A percentile compares a stretch with the other conserved stretches of the same genome.
Evolutionary conservation across 2,888 invertebrate species (phyloP).

Genomic region (Euzetes globulus): DNA sequence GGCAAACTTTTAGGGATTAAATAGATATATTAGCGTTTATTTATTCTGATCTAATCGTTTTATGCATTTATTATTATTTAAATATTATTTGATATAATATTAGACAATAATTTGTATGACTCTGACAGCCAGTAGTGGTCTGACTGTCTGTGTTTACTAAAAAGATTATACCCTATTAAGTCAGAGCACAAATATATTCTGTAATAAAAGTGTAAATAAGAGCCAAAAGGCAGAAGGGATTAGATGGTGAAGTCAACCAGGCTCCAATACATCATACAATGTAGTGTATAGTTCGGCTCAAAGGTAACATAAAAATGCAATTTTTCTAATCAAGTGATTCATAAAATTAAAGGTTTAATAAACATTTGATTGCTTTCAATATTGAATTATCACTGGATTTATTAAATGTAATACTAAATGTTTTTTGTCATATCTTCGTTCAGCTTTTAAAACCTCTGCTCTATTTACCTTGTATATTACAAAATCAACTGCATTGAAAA

Average conservation of each 20-base stretch:
- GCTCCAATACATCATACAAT: neutral
- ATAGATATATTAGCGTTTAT: neutral
- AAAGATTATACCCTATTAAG: neutral
- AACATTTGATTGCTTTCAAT: too few species aligned
- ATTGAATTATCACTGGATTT: too few species aligned
- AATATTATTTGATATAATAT: neutral
- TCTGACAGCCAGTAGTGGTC: neutral
- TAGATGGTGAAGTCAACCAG: neutral
- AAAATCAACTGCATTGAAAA: too few species aligned
- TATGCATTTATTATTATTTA: neutral
- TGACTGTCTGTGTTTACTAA: neutral
- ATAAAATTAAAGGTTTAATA: too few species aligned
- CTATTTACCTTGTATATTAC: too few species aligned
- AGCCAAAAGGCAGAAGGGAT: conserved; percentile 9
- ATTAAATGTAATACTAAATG: too few species aligned
- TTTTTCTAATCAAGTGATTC: too few species aligned
- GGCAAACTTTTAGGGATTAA: neutral
- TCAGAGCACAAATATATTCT: neutral
- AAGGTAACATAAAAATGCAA: too few species aligned
- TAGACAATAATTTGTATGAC: neutral
- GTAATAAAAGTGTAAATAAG: conserved; percentile 1
- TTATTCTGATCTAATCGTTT: neutral
- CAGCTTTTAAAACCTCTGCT: too few species aligned
- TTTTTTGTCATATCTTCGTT: too few species aligned
- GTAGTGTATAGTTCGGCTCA: too few species aligned